phyloP scores from a whole-genome alignment of 2,797 vertebrate species.

The Kryptolebias ocellatus region DNA sequence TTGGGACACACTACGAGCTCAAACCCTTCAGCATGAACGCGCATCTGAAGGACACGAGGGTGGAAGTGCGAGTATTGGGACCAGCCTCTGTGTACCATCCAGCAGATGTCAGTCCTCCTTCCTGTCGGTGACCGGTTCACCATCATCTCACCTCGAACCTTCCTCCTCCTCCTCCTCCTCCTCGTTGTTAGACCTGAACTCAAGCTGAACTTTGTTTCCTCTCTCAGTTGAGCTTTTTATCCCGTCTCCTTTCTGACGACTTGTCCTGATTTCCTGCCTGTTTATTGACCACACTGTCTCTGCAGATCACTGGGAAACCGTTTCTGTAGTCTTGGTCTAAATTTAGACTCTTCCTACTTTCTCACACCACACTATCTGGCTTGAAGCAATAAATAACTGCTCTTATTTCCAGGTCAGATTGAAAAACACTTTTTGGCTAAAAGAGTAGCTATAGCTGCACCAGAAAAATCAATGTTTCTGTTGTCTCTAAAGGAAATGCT shows the following conservation, averaged over 20 bases:
- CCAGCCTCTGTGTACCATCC: no score
- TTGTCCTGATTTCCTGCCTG: not conserved
- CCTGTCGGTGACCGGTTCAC: no score
- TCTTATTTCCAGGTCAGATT: not conserved
- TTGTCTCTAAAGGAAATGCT: not conserved
- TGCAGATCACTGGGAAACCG: not conserved
- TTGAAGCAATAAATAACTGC: not conserved
- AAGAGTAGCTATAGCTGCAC: not conserved
- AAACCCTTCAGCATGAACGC: no score
- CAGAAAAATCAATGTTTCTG: not conserved
- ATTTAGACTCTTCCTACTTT: not conserved
- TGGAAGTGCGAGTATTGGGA: no score
- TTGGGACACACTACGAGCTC: no score
- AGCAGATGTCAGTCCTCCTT: no score
- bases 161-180: no score
- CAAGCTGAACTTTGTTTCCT: no score
- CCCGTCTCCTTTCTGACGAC: not conserved
- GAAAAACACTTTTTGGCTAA: not conserved
- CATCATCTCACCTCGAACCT: no score
- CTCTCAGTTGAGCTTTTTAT: not conserved
- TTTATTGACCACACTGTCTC: not conserved
- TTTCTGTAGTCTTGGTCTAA: not conserved
- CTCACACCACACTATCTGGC: not conserved
- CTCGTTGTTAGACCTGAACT: no score
- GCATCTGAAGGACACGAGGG: no score